Conservation (phyloP, 2,113 vertebrate species). For the Cyprinodon brontotheroides region DNA sequence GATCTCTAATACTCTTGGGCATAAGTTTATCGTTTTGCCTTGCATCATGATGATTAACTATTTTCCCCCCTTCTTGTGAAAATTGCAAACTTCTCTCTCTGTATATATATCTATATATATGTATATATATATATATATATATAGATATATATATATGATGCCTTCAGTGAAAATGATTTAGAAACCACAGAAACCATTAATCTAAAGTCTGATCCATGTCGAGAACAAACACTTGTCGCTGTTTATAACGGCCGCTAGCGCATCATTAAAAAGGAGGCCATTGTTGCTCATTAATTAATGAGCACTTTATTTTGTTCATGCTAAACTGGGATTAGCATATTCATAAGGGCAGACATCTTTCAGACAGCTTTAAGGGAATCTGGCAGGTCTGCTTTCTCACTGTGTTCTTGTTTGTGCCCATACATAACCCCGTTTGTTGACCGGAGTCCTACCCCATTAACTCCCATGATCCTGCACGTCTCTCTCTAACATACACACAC, state of each 20-base stretch:
- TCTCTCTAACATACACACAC: slow-evolving; percentile 39
- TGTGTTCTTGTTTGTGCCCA: slow-evolving; percentile 73
- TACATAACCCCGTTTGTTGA: slow-evolving; percentile 79
- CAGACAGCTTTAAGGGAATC: slow-evolving; percentile 79
- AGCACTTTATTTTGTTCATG: slow-evolving; percentile 68
- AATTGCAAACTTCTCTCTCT: background rate
- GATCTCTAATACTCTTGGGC: background rate
- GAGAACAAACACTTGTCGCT: slow-evolving; percentile 16
- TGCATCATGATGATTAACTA: background rate
- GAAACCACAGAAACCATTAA: slow-evolving; percentile 7
- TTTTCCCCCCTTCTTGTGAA: background rate
- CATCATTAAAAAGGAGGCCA: slow-evolving; percentile 74
- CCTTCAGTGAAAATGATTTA: background rate
- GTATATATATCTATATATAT: no score
- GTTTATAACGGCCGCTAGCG: slow-evolving; percentile 52
- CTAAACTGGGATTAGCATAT: slow-evolving; percentile 83
- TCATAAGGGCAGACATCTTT: slow-evolving; percentile 82
- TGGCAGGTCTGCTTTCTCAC: slow-evolving; percentile 74
- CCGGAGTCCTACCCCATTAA: slow-evolving; percentile 71
- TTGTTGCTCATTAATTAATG: slow-evolving; percentile 82
- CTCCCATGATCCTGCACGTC: slow-evolving; percentile 70
- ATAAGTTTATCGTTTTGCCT: background rate
- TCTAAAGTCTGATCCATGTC: slow-evolving; percentile 19
- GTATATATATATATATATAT: no score
- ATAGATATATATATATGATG: background rate